Evolutionary conservation across 2,888 invertebrate species (phyloP).

Genomic region (Lepidocyrtoides sp.): DNA sequence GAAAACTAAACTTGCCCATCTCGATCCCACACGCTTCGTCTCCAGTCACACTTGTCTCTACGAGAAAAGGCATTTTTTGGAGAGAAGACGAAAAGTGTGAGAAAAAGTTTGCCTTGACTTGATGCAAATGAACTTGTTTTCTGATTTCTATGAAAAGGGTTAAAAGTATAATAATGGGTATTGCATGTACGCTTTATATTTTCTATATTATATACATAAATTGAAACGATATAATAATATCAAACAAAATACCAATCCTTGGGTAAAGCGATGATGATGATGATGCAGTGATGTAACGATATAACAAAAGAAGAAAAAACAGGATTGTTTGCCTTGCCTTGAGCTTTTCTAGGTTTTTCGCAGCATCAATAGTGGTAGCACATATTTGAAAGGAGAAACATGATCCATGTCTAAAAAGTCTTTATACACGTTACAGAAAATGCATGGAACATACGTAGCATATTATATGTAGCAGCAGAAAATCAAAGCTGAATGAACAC

Average conservation of each 20-base stretch:
- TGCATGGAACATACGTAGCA: too few relatives aligned
- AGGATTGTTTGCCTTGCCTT: constrained; percentile 17
- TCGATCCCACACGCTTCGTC: too few relatives aligned
- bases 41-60: too few relatives aligned
- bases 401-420: background rate
- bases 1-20: too few relatives aligned
- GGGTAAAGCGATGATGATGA: background rate
- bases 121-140: constrained; percentile 67
- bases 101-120: constrained; percentile 72
- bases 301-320: constrained; percentile 8
- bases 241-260: background rate
- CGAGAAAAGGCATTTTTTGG: constrained; percentile 2
- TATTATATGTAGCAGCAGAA: background rate
- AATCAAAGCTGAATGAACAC: background rate
- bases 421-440: too few relatives aligned
- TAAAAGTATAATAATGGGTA: constrained; percentile 34
- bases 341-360: background rate
- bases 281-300: constrained; percentile 1
- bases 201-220: background rate
- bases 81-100: constrained; percentile 50
- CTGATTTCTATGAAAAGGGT: constrained; percentile 24
- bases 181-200: background rate
- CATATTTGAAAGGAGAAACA: too few relatives aligned
- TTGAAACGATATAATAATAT: background rate
- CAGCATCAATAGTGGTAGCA: background rate